Conservation (phyloP, 2,888 invertebrate genomes). For the Tetheella fluctuosa region DNA sequence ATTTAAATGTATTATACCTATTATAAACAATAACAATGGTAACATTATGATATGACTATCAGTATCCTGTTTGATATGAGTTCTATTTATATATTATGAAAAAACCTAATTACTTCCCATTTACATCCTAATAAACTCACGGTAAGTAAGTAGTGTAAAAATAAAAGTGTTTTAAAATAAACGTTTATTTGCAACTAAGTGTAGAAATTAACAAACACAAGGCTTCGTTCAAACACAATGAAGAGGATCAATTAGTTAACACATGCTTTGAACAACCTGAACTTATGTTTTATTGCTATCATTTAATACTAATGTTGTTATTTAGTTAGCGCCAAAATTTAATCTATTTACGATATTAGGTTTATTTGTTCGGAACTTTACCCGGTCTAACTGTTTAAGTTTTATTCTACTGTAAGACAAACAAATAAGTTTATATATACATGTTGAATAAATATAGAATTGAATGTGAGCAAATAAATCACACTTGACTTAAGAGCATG, state of each 20-base stretch:
- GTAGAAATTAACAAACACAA: background rate
- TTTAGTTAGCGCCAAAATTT: background rate
- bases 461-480: too few species aligned
- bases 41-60: too few species aligned
- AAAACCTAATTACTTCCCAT: too few species aligned
- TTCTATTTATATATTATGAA: too few species aligned
- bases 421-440: too few species aligned
- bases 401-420: background rate
- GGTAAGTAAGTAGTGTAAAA: background rate
- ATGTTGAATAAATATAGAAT: too few species aligned
- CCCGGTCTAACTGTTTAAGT: background rate
- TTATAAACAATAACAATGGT: too few species aligned
- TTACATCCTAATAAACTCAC: background rate
- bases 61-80: too few species aligned
- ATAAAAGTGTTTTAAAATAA: background rate
- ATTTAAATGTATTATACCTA: too few species aligned
- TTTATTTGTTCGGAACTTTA: background rate
- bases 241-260: conserved; percentile 5
- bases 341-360: background rate
- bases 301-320: background rate
- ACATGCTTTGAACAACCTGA: conserved; percentile 1
- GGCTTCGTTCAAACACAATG: conserved; percentile 2
- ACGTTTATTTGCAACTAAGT: background rate
- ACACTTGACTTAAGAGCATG: too few species aligned
- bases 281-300: conserved; percentile 5